Percentiles rank a stretch among this genome's conserved stretches.
Conservation (phyloP, 2,888 invertebrate species). For the Theretra japonica region DNA sequence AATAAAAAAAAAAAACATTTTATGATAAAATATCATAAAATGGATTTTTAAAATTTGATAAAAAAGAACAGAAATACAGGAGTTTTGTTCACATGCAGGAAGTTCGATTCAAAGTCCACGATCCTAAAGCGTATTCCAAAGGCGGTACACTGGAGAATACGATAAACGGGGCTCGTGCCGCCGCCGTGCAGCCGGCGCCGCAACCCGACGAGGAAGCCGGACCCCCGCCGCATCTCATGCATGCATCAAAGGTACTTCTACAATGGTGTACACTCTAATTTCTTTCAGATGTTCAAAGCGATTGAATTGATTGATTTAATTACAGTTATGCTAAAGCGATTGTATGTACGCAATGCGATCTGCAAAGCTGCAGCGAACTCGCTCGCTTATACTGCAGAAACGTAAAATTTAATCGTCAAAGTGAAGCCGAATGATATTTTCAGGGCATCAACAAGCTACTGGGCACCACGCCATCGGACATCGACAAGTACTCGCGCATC, state of each 20-base stretch:
- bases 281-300: not conserved
- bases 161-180: conserved; percentile 90
- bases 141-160: conserved; percentile 95
- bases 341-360: conserved; percentile 36
- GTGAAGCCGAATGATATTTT: conserved; percentile 55
- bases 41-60: no score
- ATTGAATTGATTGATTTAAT: no score
- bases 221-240: conserved; percentile 87
- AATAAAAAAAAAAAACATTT: no score
- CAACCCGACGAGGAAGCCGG: conserved; percentile 83
- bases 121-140: conserved; percentile 95
- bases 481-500: conserved; percentile 99
- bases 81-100: conserved; percentile 85
- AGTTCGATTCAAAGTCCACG: conserved; percentile 97
- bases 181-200: conserved; percentile 57
- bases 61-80: conserved; percentile 9
- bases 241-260: conserved; percentile 60
- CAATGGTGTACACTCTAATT: not conserved
- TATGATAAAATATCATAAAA: no score
- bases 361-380: conserved; percentile 34
- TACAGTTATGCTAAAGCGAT: conserved; percentile 33
- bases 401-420: conserved; percentile 44
- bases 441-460: conserved; percentile 95
- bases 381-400: not conserved
- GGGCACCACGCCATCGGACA: conserved; percentile 97